A percentile compares a stretch with the other conserved stretches of the same genome.
Evolutionary conservation across 2,113 vertebrate genomes (phyloP).

Genomic region (Baryphthengus martii): DNA sequence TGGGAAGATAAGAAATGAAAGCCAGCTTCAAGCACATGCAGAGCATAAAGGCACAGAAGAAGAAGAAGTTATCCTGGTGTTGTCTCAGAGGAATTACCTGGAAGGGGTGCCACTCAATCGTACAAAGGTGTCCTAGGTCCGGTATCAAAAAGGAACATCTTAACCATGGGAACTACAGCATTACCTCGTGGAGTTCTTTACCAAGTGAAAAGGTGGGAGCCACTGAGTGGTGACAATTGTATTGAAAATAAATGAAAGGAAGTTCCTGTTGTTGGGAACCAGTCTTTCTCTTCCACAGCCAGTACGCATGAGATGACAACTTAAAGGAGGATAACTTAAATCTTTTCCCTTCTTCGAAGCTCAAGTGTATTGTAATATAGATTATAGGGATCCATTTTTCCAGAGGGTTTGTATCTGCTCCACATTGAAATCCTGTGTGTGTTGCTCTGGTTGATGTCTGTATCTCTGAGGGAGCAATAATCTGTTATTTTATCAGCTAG

Average conservation of each 20-base stretch:
- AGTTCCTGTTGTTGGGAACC: background rate
- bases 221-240: background rate
- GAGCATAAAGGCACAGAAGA: background rate
- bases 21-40: background rate
- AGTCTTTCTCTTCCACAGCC: background rate
- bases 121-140: background rate
- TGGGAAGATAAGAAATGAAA: background rate
- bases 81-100: background rate
- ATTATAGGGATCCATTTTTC: background rate
- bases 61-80: background rate
- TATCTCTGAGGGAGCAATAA: constrained; percentile 16
- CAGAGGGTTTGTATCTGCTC: background rate
- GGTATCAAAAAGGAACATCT: background rate
- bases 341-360: background rate
- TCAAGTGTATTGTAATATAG: background rate
- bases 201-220: background rate
- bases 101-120: background rate
- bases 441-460: background rate
- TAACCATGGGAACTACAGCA: background rate
- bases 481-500: constrained; percentile 25
- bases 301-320: background rate
- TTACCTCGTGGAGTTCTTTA: background rate
- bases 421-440: background rate
- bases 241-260: background rate
- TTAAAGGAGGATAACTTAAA: background rate